Evolutionary conservation across 2,888 invertebrate genomes (phyloP).

Genomic region (Caenorhabditis wallacei): DNA sequence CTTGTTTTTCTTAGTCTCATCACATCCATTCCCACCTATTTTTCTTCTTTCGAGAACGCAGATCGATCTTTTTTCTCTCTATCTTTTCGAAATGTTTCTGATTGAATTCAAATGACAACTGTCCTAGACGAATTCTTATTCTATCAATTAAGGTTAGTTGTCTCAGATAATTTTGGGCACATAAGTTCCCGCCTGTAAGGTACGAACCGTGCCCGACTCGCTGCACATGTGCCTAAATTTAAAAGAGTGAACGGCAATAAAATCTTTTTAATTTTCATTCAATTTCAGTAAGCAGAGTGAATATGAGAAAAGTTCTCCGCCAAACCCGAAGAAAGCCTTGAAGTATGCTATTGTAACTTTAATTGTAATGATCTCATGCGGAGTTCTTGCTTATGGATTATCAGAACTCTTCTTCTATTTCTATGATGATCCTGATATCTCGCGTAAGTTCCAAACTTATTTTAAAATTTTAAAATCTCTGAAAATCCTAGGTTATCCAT

Average conservation of each 20-base stretch:
- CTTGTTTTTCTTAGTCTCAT: neutral
- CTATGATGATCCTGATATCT: neutral
- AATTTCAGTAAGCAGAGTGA: slow-evolving; percentile 18
- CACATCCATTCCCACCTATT: neutral
- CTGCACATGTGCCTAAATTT: neutral
- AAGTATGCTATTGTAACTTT: neutral
- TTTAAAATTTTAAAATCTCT: neutral
- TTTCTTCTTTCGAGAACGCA: neutral
- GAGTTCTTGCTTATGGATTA: slow-evolving; percentile 3
- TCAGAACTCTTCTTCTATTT: slow-evolving; percentile 7
- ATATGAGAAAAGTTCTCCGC: neutral
- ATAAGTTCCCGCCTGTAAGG: neutral
- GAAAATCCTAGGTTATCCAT: neutral
- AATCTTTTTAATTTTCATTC: neutral
- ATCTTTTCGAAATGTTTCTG: neutral
- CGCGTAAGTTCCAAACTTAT: neutral
- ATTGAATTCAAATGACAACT: slow-evolving; percentile 8
- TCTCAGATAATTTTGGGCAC: neutral
- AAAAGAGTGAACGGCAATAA: neutral
- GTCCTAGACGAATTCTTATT: slow-evolving; percentile 5
- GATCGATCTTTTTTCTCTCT: neutral
- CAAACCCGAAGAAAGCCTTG: neutral
- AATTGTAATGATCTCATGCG: slow-evolving; percentile 1
- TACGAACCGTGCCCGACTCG: neutral
- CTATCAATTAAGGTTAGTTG: slow-evolving; percentile 3